Base-by-base conservation (phyloP, 2,888 invertebrate species). In the Drosophila fungiperda region DNA sequence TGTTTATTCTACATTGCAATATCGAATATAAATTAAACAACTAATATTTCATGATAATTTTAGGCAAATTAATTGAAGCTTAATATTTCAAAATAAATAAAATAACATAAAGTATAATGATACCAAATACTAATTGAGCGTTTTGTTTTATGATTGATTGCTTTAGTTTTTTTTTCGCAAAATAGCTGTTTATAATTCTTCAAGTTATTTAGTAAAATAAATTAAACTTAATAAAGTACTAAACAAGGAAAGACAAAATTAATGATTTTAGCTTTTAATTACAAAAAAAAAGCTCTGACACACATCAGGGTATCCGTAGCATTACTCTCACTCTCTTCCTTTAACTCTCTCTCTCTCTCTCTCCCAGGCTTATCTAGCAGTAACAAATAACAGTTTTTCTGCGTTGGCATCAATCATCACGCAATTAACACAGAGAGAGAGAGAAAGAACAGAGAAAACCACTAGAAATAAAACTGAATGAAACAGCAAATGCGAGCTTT, bases 401-500 rank as follows among this genome's bases (percentile, higher is more conserved):
- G 42, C 3, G 52, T 29, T 45, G 33, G 36, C 76, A 80, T 78
- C 67, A 78, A 78, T 78, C 71, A 80, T 65, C 45, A 29, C 54
- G 38, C 62, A 80, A 80, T 78, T 80, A 78, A 67, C 67, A 71
- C 59, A 71, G 32, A 45, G 48, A 70, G 45, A 29, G 26, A 26
- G 26, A 26, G 40, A 40, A 32, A 40, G n/a, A 52, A 23, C 26
- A 26, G 40, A 48, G 53, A 45, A 23, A 54, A 62, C 49, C 35
- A 42, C 58, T 55, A 40, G 36, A 35, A 72, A 23, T 26, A 17
- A 38, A 26, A n/a, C 26, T 17, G 20, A 40, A 32, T 36, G 26
- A n/a, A 57, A 40, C n/a, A 12, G 26, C 29, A 15, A 66, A 7
- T 45, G 50, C 11, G 11, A 20, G 36, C 48, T 55, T 57, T 53